Evolutionary conservation across 2,113 vertebrate genomes (phyloP), one percentile per base, ranked within the genome.

Genomic region (Ammospiza caudacuta): DNA sequence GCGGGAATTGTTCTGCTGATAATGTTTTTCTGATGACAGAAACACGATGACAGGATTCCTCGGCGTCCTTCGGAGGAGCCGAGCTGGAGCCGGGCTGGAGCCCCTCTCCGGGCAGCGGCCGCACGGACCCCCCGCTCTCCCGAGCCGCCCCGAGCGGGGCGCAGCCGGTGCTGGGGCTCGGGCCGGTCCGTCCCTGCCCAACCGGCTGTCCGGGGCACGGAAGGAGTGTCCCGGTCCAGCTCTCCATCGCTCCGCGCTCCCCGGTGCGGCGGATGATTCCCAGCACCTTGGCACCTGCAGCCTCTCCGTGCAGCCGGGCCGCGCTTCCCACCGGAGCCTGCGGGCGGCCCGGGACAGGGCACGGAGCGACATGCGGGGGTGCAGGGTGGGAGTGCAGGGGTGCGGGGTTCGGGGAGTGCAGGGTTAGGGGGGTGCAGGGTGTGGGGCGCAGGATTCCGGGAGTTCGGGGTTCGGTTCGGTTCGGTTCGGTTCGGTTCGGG

Each of bases 1-100:
- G 84, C 79, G 87, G 94, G 96, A 92, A 94, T 92, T 87, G 92
- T 92, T 91, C 94, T 43, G 68, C 92, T 84, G 91, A 84, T 75
- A 82, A 66, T 46, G 52, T 39, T 61, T 80, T 85, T 80, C 63
- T 94, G 78, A 87, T 95, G 94, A 77, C 49, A 92, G 68, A 87
- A 83, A 18, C 31, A 72, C 43, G 67, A 25, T 49, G 85, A 57
- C 76, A 64, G 59, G 76, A 80, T 64, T 22, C 35, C 43, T 80
- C 51, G 31, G 58, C 21, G 41, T n/a, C 62, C 24, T 46, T n/a
- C 43, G 23, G 19, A n/a, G 75, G 74, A n/a, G 27, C 25, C 25
- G 16, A 25, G 7, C 17, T 2, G 15, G 47, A 87, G 46, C 35
- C 25, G 16, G 28, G 7, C 17, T 2, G 17, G 47, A 87, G 46